Evolutionary conservation across 2,888 invertebrate genomes (phyloP).

Genomic region (Pachliopta kotzebuea): DNA sequence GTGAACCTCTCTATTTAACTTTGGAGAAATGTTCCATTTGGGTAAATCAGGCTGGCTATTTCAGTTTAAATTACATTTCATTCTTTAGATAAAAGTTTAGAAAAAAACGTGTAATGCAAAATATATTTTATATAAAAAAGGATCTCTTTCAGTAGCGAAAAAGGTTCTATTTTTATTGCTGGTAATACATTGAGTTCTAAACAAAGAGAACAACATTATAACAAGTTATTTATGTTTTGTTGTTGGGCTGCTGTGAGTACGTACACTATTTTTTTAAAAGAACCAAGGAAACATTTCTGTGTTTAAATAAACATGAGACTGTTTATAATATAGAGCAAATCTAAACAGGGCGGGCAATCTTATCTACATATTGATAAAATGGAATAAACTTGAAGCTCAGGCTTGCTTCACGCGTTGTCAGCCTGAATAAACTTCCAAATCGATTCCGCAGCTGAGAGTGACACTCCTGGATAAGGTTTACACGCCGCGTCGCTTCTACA

Average conservation of each 20-base stretch:
- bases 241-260: neutral
- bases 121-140: no score
- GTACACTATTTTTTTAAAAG: neutral
- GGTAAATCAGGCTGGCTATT: slow-evolving; percentile 1
- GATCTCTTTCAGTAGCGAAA: no score
- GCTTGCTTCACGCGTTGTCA: slow-evolving; percentile 73
- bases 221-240: no score
- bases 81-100: no score
- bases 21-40: neutral
- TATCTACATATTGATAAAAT: slow-evolving; percentile 43
- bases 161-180: no score
- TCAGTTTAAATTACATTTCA: no score
- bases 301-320: neutral
- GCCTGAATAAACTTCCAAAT: slow-evolving; percentile 77
- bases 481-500: slow-evolving; percentile 56
- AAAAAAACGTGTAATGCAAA: no score
- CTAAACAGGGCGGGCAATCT: slow-evolving; percentile 24
- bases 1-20: slow-evolving; percentile 3
- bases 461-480: slow-evolving; percentile 67
- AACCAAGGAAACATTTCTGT: neutral
- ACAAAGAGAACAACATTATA: no score
- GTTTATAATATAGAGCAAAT: slow-evolving; percentile 19
- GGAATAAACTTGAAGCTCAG: slow-evolving; percentile 61
- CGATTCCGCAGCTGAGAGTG: slow-evolving; percentile 77
- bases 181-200: no score